Base-by-base conservation (phyloP, 1,140 invertebrate genomes). In the silkworm (Bombyx mori) region DNA sequence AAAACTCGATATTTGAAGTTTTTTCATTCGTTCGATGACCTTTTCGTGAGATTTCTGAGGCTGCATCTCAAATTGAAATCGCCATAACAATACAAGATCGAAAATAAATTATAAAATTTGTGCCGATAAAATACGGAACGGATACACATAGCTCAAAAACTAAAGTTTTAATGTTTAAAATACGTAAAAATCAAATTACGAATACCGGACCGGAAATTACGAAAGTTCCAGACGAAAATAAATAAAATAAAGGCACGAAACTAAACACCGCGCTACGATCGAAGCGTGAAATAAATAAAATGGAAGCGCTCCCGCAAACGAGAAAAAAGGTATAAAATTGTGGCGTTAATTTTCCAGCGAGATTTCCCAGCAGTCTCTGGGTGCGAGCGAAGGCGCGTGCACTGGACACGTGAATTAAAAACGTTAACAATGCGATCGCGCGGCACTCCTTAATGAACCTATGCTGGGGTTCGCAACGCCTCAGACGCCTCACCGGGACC, bases 351-450 rank as follows among this genome's bases (percentile, higher is more conserved):
- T 84, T 86, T 79, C 81, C 76, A 82, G 70, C 74, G 81, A 83
- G 81, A 84, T 86, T 86, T 84, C 78, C 79, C 77, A 77, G 73
- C 77, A 82, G 77, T 79, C 71, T 71, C 64, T 62, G 67, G 67
- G 68, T 69, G 62, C 63, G 62, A 58, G 59, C 60, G 68, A 69
- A 66, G 73, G 68, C 63, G 81, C 81, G 81, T 86, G 83, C 75
- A 73, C 64, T 69, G 81, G 83, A 86, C 81, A 86, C 80, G 77
- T 84, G 81, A 84, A 86, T 86, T 86, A 86, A 86, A 83, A 86
- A 78, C 78, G 79, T 79, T 83, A 79, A 86, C 81, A 86, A 85
- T 83, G 79, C 62, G 71, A 73, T 72, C 71, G 76, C 77, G 68
- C 71, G 69, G 56, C 64, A 71, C 71, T 79, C 71, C 80, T 83